Percentiles rank a stretch among this genome's conserved stretches.
phyloP scores from a whole-genome alignment of 2,113 vertebrate genomes.

The Asarcornis scutulata region DNA sequence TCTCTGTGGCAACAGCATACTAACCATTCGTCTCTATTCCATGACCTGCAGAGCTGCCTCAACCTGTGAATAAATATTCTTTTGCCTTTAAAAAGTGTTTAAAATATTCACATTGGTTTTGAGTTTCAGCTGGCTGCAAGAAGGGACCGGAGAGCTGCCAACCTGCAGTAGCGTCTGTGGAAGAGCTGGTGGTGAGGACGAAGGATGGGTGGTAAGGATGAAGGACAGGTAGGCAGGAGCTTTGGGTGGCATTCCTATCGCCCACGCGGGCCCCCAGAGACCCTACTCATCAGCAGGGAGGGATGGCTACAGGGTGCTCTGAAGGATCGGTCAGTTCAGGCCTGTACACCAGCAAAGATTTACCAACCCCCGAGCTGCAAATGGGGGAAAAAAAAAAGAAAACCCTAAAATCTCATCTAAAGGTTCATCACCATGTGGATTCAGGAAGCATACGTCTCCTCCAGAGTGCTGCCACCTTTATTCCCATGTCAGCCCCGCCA shows the following conservation, averaged over 20 bases:
- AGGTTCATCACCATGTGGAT: neutral
- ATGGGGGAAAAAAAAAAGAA: accelerated
- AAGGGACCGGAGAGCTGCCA: neutral
- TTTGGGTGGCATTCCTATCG: neutral
- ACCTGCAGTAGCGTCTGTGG: too few species aligned
- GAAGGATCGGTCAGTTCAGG: neutral
- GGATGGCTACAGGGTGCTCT: neutral
- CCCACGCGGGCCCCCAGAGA: neutral
- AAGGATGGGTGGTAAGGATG: neutral
- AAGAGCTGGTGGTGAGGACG: neutral
- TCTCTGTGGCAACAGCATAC: neutral
- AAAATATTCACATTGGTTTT: neutral
- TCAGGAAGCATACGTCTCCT: neutral
- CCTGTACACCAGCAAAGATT: neutral
- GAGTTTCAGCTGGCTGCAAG: neutral
- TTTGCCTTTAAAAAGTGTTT: neutral
- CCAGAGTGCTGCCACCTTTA: neutral
- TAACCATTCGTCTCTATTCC: neutral
- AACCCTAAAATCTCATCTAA: neutral
- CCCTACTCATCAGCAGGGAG: neutral
- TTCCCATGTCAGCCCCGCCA: neutral
- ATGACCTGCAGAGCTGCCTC: neutral
- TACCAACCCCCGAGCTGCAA: neutral
- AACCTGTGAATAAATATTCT: accelerated
- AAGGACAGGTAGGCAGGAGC: accelerated